Base-by-base conservation (phyloP, 2,113 vertebrate species). In the Eira barbara region DNA sequence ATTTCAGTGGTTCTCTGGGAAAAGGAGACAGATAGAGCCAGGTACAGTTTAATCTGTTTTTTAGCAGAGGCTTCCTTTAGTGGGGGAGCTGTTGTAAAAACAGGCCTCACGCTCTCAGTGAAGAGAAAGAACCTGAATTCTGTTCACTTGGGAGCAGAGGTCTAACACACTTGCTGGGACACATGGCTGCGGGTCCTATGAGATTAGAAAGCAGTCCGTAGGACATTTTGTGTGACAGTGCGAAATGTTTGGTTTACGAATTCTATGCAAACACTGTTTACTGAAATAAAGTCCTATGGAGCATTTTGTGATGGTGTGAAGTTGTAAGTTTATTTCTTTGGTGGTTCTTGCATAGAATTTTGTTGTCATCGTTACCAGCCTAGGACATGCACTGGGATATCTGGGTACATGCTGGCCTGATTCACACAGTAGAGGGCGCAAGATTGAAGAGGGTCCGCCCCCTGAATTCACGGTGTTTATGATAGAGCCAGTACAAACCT, bases 181-280 rank as follows among this genome's bases (percentile, higher is more conserved):
- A 13, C 4, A 9, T 49, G 29, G 27, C 18, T 63, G 45, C 17
- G 14, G 21, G 91, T 91, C 85, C 89, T 36, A 59, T 13, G n/a
- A 89, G 74, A 36, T 57, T 29, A 13, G 76, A 94, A 90, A 93
- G 74, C 27, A 91, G 13, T 78, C 15, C 34, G 6, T 85, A 59
- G 69, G 61, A 79, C 14, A n/a, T 88, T 96, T 96, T 91, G 61
- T 89, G 27, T 88, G 42, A 82, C 13, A n/a, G 34, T n/a, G 89
- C 3, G 31, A 92, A 91, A 84, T 79, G 11, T 92, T 84, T 47
- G 90, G 34, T 83, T 71, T 97, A 84, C 23, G 76, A 86, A 95
- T 36, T 79, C 27, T 29, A 47, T 83, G 67, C n/a, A 78, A 80
- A 71, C 73, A 11, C 4, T 45, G 86, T 89, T 90, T 82, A 78